Percentiles rank a stretch among this genome's conserved stretches.
phyloP scores from a whole-genome alignment of 2,888 invertebrate genomes.

The Protophormia terraenovae region DNA sequence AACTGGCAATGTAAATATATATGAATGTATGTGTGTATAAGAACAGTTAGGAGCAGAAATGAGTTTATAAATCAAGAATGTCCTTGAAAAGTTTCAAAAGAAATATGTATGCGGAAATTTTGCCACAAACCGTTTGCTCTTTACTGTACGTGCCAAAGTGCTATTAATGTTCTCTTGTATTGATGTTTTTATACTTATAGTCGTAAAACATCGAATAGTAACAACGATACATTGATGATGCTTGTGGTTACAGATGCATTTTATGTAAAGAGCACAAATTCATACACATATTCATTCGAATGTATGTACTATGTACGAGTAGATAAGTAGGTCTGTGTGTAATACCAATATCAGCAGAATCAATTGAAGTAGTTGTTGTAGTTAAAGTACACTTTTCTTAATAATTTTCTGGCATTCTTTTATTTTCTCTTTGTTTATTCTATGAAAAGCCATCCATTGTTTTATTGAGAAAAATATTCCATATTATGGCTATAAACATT shows the following conservation, averaged over 20 bases:
- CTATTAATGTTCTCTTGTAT: slow-evolving; percentile 47
- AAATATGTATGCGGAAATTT: not conserved
- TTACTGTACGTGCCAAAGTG: slow-evolving; percentile 36
- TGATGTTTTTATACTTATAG: slow-evolving; percentile 54
- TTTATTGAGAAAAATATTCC: not conserved
- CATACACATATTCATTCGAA: not conserved
- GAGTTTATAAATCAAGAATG: not conserved
- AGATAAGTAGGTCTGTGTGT: not conserved
- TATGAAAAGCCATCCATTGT: slow-evolving; percentile 9
- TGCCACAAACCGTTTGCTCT: slow-evolving; percentile 11
- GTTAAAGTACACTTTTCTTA: slow-evolving; percentile 2
- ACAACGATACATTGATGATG: slow-evolving; percentile 24
- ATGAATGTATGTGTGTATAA: not conserved
- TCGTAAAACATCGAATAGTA: slow-evolving; percentile 32
- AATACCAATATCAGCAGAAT: not conserved
- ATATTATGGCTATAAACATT: not conserved
- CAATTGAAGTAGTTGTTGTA: not conserved
- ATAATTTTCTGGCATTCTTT: not conserved
- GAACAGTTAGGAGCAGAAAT: not conserved
- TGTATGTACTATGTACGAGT: not conserved
- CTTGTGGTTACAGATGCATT: slow-evolving; percentile 48
- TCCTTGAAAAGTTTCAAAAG: not conserved
- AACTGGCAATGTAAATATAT: not conserved
- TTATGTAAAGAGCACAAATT: not conserved
- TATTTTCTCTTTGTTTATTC: not conserved